Base-by-base conservation (phyloP, 1,140 invertebrate genomes). In the Drosophila dunni region DNA sequence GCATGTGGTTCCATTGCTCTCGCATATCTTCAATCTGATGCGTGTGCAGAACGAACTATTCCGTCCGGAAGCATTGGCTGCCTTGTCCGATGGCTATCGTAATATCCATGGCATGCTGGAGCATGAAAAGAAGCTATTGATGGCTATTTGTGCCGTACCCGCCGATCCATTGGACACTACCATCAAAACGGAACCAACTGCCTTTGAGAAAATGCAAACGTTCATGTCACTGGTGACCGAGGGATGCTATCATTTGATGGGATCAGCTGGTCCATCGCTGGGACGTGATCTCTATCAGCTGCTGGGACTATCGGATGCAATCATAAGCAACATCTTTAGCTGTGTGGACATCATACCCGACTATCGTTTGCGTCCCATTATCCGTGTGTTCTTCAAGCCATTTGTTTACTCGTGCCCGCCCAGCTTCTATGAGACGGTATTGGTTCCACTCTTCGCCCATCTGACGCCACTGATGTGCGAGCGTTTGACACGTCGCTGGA, bases 381-480 rank as follows among this genome's bases (percentile, higher is more conserved):
- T 98, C 71, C 95, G 97, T 8, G 95, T 96, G 9, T 98, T 97
- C 91, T 93, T 98, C 74, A 97, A 97, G 82, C 96, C 97, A 5
- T 97, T 97, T 82, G 95, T 98, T 77, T 95, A 95, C 82, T 96
- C 95, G 17, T 98, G 97, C 92, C 97, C 97, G 48, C 95, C 95
- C 51, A 94, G 95, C 54, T 96, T 94, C 92, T 96, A 97, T 81
- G 94, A 95, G 68, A 93, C 94, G 70, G 96, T 97, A 36, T 92
- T 97, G 34, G 92, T 97, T 90, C 97, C 97, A 66, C 93, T 98
- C 62, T 93, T 98, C 38, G 94, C 95, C 34, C 95, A 96, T 71
- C 92, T 97, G 20, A 95, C 96, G 40, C 96, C 96, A 3, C 95
- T 96, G 90, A 97, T 97, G 95, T 94, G 95, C 57, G 94, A 95